Conservation (phyloP, 2,797 vertebrate species). For the Yasuhikotakia modesta region DNA sequence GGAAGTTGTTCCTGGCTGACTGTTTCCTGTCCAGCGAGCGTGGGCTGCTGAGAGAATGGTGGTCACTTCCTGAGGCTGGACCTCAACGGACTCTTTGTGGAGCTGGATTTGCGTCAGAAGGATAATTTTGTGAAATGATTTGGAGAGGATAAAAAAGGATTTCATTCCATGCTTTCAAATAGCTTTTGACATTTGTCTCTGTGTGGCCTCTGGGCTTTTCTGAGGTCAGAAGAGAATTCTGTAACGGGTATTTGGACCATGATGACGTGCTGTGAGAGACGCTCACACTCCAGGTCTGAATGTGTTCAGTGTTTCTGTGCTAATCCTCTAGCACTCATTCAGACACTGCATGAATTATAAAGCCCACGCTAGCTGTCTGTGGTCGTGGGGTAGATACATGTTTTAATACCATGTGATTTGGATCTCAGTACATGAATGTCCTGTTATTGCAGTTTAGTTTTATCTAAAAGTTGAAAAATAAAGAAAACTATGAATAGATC, state of each 20-base stretch:
- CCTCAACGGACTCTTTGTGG: constrained; percentile 60
- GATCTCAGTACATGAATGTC: too few species aligned
- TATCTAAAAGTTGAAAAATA: too few species aligned
- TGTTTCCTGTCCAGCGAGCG: constrained; percentile 53
- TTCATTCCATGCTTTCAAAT: constrained; percentile 45
- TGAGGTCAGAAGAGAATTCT: constrained; percentile 39
- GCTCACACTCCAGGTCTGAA: constrained; percentile 41
- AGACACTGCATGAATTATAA: constrained; percentile 2
- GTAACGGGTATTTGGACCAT: constrained; percentile 36
- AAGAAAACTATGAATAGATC: too few species aligned
- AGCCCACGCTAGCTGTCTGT: constrained; percentile 1
- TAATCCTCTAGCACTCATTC: constrained; percentile 14
- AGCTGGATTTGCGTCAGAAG: constrained; percentile 55
- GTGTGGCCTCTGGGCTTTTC: constrained; percentile 31
- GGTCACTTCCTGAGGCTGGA: constrained; percentile 33
- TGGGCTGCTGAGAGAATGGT: constrained; percentile 32
- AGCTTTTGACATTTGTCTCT: constrained; percentile 44
- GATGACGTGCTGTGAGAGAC: constrained; percentile 36
- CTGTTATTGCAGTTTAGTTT: too few species aligned
- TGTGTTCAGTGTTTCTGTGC: constrained; percentile 30
- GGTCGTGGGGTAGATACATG: too few species aligned
- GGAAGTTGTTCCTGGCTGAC: constrained; percentile 51
- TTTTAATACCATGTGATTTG: too few species aligned
- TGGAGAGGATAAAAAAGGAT: constrained; percentile 51
- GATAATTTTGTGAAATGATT: constrained; percentile 55